Conservation (phyloP, 1,140 invertebrate species). For the Panagrolaimus sp. region DNA sequence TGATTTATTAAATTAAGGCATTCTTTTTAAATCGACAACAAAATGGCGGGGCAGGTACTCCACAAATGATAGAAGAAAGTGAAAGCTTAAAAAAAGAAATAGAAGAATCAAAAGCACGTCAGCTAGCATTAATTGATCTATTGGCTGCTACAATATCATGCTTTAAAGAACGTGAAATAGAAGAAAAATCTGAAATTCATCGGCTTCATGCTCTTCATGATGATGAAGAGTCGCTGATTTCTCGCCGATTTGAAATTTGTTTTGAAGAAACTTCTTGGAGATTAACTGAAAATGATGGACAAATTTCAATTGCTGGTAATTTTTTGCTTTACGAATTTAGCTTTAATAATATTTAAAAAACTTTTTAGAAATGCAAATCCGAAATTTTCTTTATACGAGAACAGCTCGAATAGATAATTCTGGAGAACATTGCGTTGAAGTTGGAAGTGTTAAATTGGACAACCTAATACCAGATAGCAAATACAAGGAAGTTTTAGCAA, state of each 20-base stretch:
- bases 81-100: conserved; percentile 62
- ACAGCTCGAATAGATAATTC: conserved; percentile 92
- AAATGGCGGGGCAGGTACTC: conserved; percentile 6
- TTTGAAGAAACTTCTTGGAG: conserved; percentile 81
- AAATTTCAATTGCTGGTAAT: conserved; percentile 77
- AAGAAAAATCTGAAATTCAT: conserved; percentile 50
- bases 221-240: conserved; percentile 64
- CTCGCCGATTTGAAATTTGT: conserved; percentile 88
- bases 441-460: conserved; percentile 90
- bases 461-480: conserved; percentile 88
- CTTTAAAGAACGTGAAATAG: conserved; percentile 75
- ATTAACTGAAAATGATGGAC: conserved; percentile 91
- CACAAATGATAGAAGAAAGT: conserved; percentile 1
- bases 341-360: no score
- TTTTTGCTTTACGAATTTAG: no score
- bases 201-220: conserved; percentile 25
- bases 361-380: conserved; percentile 73
- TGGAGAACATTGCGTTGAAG: conserved; percentile 87
- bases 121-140: conserved; percentile 80
- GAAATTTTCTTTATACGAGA: conserved; percentile 95
- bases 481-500: conserved; percentile 66
- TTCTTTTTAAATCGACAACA: conserved; percentile 52
- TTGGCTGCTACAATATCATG: conserved; percentile 79
- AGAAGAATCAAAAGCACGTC: conserved; percentile 80
- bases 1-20: no score